Conservation (phyloP, 2,113 vertebrate species). For the Rafetus swinhoei region DNA sequence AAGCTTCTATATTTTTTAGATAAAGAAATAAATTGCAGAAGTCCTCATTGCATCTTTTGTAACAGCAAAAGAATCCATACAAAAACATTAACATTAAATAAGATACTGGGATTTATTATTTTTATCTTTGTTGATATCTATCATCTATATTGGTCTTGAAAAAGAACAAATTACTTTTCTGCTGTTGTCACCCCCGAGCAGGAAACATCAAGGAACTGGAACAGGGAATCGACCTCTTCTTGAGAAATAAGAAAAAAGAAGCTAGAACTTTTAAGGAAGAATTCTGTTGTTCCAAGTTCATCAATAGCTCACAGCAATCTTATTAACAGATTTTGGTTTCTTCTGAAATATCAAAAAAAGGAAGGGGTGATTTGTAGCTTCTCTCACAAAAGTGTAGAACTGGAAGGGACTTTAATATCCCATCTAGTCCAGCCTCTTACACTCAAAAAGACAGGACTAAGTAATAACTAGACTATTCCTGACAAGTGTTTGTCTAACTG, state of each 20-base stretch:
- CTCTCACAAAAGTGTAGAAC: background rate
- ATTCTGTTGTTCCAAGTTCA: conserved; percentile 15
- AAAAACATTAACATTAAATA: conserved; percentile 61
- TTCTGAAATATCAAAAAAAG: conserved; percentile 10
- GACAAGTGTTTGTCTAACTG: background rate
- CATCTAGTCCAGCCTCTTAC: background rate
- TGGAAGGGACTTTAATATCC: background rate
- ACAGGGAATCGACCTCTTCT: conserved; percentile 28
- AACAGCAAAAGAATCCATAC: conserved; percentile 55
- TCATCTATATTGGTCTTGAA: conserved; percentile 35
- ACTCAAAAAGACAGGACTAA: background rate
- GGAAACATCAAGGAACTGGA: background rate
- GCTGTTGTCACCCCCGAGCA: background rate
- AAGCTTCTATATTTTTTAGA: conserved; percentile 61
- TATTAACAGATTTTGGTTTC: background rate
- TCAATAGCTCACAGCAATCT: background rate
- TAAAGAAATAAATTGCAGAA: conserved; percentile 74
- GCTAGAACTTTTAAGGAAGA: background rate
- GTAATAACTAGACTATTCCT: background rate
- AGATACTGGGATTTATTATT: conserved; percentile 58
- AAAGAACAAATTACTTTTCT: conserved; percentile 20
- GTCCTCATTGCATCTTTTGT: conserved; percentile 63
- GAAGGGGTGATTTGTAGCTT: background rate
- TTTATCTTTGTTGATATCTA: conserved; percentile 26
- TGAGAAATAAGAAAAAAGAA: conserved; percentile 5